phyloP scores from a whole-genome alignment of 1,140 invertebrate genomes.

The Phthorimaea operculella region DNA sequence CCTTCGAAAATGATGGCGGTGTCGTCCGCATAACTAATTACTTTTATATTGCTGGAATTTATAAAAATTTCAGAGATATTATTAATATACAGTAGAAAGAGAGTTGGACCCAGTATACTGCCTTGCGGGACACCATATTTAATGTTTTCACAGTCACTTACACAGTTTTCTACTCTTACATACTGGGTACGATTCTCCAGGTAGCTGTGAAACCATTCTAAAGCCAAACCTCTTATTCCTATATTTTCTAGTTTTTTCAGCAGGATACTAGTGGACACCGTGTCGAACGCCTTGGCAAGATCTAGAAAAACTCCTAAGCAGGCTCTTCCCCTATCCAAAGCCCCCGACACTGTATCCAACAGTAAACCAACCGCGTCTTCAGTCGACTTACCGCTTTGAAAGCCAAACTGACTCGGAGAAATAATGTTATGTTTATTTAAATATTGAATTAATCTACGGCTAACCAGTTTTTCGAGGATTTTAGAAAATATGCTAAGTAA shows the following conservation, averaged over 20 bases:
- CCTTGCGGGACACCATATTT: conserved; percentile 6
- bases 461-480: background rate
- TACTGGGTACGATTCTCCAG: background rate
- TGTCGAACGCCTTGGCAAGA: conserved; percentile 2
- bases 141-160: background rate
- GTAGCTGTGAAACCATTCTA: background rate
- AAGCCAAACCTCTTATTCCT: background rate
- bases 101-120: conserved; percentile 7
- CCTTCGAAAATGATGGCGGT: background rate
- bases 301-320: conserved; percentile 4
- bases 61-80: background rate
- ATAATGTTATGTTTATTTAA: background rate
- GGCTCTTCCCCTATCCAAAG: background rate
- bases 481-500: background rate
- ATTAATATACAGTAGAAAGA: conserved; percentile 5
- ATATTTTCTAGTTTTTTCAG: background rate
- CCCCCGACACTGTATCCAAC: background rate
- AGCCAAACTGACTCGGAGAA: conserved; percentile 2
- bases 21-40: conserved; percentile 6
- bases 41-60: background rate
- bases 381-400: background rate
- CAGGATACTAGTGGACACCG: background rate
- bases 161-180: background rate
- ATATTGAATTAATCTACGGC: background rate
- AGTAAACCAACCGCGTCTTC: conserved; percentile 4